Conservation (phyloP, 1,140 invertebrate genomes). For the Platyscapa corneri region DNA sequence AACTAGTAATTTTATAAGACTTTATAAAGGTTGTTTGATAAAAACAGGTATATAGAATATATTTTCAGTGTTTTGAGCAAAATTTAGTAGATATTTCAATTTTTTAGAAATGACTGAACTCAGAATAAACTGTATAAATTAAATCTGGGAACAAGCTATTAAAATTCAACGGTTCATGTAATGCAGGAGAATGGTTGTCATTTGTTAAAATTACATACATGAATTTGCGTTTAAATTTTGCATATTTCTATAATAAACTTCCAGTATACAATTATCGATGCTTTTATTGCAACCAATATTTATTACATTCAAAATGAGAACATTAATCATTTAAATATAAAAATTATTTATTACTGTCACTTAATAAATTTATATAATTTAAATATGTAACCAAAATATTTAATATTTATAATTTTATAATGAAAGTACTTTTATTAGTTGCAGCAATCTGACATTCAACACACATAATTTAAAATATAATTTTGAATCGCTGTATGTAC, state of each 20-base stretch:
- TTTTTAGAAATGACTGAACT: constrained; percentile 4
- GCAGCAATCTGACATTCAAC: too few species aligned
- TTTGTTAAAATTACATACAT: constrained; percentile 6
- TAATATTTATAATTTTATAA: too few species aligned
- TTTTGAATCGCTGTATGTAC: too few species aligned
- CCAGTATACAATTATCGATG: neutral
- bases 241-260: neutral
- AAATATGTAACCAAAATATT: too few species aligned
- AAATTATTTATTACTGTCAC: neutral
- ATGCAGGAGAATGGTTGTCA: neutral
- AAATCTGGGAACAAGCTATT: neutral
- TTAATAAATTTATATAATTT: neutral
- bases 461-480: too few species aligned
- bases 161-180: constrained; percentile 20
- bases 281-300: neutral
- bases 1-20: neutral
- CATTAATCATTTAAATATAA: neutral
- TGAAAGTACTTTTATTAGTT: too few species aligned
- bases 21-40: neutral
- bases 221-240: constrained; percentile 10
- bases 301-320: neutral
- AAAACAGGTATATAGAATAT: neutral
- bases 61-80: neutral
- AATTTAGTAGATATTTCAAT: neutral
- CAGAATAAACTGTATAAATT: neutral